Evolutionary conservation across 2,113 vertebrate genomes (phyloP), one percentile per base, ranked within the genome.

Genomic region (Alaudala cheleensis): DNA sequence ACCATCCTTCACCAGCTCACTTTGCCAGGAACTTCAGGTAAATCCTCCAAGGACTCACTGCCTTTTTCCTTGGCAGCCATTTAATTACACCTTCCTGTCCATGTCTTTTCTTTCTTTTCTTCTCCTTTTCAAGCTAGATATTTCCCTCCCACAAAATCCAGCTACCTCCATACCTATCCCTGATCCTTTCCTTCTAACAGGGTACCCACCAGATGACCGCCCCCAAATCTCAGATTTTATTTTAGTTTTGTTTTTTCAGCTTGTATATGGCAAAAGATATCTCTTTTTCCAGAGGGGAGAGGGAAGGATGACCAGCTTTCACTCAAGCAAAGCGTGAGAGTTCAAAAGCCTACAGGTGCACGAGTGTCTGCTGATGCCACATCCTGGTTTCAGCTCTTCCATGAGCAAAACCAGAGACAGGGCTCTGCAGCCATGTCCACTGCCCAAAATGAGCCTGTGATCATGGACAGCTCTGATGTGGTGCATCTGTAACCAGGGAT

Each of bases 391-490:
- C 79, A 88, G 61, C 61, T 54, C 49, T 61, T 47, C 23, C 23
- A 19, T 8, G 15, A 62, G 34, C 23, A 82, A 62, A 71, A 39
- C 20, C 44, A 72, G 33, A 37, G 12, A 12, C 22, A 57, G 42
- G 42, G 31, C 39, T 80, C 47, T 88, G 28, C 1, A 2, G 50
- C 57, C 3, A 0, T 13, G 26, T 50, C 15, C 0, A 0, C 12
- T 60, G 53, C 29, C 23, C 10, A 8, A 34, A 42, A 50, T 0
- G 1, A n/a, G 40, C 60, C 45, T 53, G 29, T 40, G 54, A 10
- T 34, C 29, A 3, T 53, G 47, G 70, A 17, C 51, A 81, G 15
- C 60, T 65, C 54, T 40, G 26, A 31, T 5, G 24, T 13, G 18
- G 29, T 26, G 62, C 51, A 80, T 28, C 67, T 83, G 24, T 39